A percentile compares a stretch with the other conserved stretches of the same genome.
These are phyloP conservation scores for Temnothorax nylanderi DNA, from an alignment of 1,140 invertebrate genomes.

Conservation along the genomic window DNA sequence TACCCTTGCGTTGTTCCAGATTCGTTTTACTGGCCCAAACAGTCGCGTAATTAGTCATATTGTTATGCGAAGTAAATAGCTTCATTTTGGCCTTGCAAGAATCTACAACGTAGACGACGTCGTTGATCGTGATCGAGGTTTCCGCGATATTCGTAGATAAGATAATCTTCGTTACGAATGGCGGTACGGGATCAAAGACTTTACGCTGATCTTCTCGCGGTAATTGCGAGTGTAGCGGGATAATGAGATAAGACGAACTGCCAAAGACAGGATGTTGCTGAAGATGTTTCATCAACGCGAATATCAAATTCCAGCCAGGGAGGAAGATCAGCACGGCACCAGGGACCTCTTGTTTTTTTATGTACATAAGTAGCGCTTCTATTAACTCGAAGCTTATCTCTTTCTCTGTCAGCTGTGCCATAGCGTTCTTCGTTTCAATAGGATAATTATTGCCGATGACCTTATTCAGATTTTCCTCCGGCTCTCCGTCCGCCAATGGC, in stretches of 20 bases:
- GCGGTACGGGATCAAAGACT: slow-evolving; percentile 93
- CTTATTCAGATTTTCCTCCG: slow-evolving; percentile 94
- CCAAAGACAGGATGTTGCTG: slow-evolving; percentile 92
- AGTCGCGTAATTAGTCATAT: slow-evolving; percentile 97
- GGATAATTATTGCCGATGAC: slow-evolving; percentile 81
- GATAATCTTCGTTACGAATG: slow-evolving; percentile 93
- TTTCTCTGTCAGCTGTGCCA: slow-evolving; percentile 94
- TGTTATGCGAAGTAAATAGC: slow-evolving; percentile 97
- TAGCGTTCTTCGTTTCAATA: slow-evolving; percentile 88
- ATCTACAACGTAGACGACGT: slow-evolving; percentile 98
- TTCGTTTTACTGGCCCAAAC: slow-evolving; percentile 97
- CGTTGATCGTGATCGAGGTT: slow-evolving; percentile 98
- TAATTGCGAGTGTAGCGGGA: slow-evolving; percentile 96
- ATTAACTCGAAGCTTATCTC: slow-evolving; percentile 97
- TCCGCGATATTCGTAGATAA: slow-evolving; percentile 97
- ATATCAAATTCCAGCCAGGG: slow-evolving; percentile 98
- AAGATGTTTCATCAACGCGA: slow-evolving; percentile 95
- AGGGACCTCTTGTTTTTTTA: slow-evolving; percentile 89
- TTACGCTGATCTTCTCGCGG: slow-evolving; percentile 95
- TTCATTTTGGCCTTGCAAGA: slow-evolving; percentile 98
- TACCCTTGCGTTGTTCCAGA: slow-evolving; percentile 95
- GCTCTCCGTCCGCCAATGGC: slow-evolving; percentile 88
- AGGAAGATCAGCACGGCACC: slow-evolving; percentile 97
- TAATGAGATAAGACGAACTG: slow-evolving; percentile 88
- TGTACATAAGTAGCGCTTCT: slow-evolving; percentile 92